Evolutionary conservation across 2,888 invertebrate species (phyloP).

Genomic region (Tanypteryx hageni): DNA sequence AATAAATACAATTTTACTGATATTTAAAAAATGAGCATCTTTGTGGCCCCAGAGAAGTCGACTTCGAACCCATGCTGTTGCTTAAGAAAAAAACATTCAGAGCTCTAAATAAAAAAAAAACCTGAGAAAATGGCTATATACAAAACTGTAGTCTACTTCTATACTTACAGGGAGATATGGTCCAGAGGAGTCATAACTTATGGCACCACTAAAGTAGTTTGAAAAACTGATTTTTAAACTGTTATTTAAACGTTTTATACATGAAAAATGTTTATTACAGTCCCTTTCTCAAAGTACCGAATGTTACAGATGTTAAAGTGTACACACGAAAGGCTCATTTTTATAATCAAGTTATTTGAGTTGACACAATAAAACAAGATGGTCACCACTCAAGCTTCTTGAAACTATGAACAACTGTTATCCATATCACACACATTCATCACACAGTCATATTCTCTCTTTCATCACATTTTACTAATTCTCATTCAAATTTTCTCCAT

Average conservation of each 20-base stretch:
- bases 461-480: constrained; percentile 57
- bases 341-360: constrained; percentile 61
- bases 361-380: constrained; percentile 61
- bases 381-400: constrained; percentile 63
- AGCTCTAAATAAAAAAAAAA: neutral
- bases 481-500: constrained; percentile 53
- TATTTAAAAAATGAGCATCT: constrained; percentile 46
- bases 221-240: constrained; percentile 60
- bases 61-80: constrained; percentile 51
- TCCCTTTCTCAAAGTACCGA: constrained; percentile 64
- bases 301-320: constrained; percentile 61
- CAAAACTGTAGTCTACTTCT: constrained; percentile 43
- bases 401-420: constrained; percentile 64
- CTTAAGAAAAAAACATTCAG: constrained; percentile 22
- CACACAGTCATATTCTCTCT: constrained; percentile 60
- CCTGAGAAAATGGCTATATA: constrained; percentile 60
- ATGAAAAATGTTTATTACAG: constrained; percentile 64
- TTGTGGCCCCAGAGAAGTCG: constrained; percentile 57
- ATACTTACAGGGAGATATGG: constrained; percentile 60
- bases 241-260: constrained; percentile 64
- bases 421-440: constrained; percentile 59
- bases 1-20: constrained; percentile 56
- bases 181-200: constrained; percentile 58
- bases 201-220: constrained; percentile 60
- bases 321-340: constrained; percentile 62